Conservation (phyloP, 1,140 invertebrate genomes). For the Andrena cerasifolii region DNA sequence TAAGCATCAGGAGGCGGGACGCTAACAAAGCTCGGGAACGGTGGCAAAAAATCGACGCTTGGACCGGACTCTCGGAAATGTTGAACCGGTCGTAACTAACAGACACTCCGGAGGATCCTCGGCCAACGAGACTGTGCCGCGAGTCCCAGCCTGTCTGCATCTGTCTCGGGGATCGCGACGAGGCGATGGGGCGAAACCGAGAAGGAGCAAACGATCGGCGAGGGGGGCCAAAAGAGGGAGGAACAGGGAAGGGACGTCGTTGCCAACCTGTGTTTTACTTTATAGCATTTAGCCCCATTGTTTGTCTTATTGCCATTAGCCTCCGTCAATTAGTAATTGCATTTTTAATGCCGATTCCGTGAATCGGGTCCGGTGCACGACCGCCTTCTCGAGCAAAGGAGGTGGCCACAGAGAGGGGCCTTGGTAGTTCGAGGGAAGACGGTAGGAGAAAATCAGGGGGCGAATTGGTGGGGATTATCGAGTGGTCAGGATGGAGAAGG, state of each 20-base stretch:
- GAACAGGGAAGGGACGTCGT: slow-evolving; percentile 46
- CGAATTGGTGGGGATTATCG: slow-evolving; percentile 3
- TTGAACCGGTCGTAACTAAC: slow-evolving; percentile 76
- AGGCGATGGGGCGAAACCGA: slow-evolving; percentile 14
- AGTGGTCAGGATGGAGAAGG: slow-evolving; percentile 25
- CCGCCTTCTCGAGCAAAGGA: neutral
- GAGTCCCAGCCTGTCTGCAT: slow-evolving; percentile 31
- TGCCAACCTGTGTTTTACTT: slow-evolving; percentile 80
- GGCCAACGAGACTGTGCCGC: neutral
- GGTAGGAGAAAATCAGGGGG: slow-evolving; percentile 23
- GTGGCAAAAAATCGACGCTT: slow-evolving; percentile 65
- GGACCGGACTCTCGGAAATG: slow-evolving; percentile 73
- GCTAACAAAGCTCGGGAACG: slow-evolving; percentile 47
- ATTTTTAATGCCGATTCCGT: slow-evolving; percentile 81
- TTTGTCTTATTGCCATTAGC: slow-evolving; percentile 82
- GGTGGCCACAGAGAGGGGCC: slow-evolving; percentile 11
- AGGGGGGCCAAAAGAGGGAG: slow-evolving; percentile 7
- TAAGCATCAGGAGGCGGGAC: slow-evolving; percentile 23
- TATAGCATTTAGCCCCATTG: slow-evolving; percentile 80
- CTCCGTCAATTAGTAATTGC: slow-evolving; percentile 82
- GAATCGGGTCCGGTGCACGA: slow-evolving; percentile 69
- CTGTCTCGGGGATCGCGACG: slow-evolving; percentile 48
- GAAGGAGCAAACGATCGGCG: slow-evolving; percentile 12
- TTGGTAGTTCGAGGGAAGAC: slow-evolving; percentile 10
- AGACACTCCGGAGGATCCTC: slow-evolving; percentile 22